phyloP scores from a whole-genome alignment of 2,797 vertebrate species.

The Trachops cirrhosus region DNA sequence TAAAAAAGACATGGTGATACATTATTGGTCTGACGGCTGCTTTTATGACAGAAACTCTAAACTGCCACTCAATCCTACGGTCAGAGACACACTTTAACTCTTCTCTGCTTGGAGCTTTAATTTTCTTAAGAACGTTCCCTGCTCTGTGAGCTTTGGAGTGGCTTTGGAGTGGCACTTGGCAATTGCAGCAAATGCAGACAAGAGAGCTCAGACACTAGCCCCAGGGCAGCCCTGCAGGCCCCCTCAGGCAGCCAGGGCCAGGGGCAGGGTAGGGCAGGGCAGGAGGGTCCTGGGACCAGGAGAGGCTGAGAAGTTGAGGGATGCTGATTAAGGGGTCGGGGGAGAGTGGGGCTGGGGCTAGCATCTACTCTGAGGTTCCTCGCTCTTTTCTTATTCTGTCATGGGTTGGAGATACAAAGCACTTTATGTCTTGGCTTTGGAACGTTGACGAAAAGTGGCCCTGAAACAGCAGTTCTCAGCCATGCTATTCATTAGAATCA shows the following conservation, averaged over 20 bases:
- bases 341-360: background rate
- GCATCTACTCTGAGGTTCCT: background rate
- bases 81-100: background rate
- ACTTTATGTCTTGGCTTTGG: background rate
- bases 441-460: background rate
- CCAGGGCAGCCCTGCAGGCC: background rate
- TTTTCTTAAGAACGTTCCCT: constrained; percentile 10
- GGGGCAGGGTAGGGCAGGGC: background rate
- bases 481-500: background rate
- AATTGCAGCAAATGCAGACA: background rate
- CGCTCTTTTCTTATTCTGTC: background rate
- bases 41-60: constrained; percentile 38
- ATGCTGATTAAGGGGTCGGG: background rate
- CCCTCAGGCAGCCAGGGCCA: background rate
- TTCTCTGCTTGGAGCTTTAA: constrained; percentile 20
- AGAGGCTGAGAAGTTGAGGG: background rate
- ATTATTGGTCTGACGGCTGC: constrained; percentile 15
- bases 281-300: background rate
- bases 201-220: background rate
- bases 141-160: background rate
- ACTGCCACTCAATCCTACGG: background rate
- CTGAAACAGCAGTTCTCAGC: background rate
- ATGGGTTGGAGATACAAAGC: background rate
- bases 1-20: constrained; percentile 9
- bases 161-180: background rate